Evolutionary conservation across 2,888 invertebrate genomes (phyloP).

Genomic region (Odontothrips loti): DNA sequence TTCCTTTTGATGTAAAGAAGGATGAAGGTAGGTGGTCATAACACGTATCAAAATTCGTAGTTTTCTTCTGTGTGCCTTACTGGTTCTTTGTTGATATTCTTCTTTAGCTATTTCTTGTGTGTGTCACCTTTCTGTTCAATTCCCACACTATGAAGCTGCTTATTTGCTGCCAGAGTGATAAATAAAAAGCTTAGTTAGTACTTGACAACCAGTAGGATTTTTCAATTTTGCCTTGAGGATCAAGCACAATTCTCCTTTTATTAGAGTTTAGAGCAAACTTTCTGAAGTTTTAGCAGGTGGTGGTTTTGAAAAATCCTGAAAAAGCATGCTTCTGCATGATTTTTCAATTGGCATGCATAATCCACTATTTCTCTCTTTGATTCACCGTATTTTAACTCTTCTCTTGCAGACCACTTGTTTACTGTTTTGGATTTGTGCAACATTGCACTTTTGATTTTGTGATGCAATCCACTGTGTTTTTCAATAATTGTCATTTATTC

Average conservation of each 20-base stretch:
- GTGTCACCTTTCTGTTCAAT: slow-evolving; percentile 33
- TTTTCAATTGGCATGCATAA: background rate
- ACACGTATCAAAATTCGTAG: slow-evolving; percentile 25
- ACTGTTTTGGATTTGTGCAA: background rate
- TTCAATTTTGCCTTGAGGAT: too few species aligned
- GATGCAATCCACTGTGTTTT: background rate
- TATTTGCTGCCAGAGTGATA: background rate
- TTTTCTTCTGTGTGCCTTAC: slow-evolving; percentile 29
- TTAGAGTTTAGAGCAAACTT: background rate
- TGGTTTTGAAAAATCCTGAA: background rate
- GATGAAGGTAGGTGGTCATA: slow-evolving; percentile 35
- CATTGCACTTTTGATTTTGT: slow-evolving; percentile 5
- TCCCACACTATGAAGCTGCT: too few species aligned
- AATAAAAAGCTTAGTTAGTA: background rate
- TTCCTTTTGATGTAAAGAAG: slow-evolving; percentile 43
- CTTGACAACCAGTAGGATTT: too few species aligned
- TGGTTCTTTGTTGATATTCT: slow-evolving; percentile 28
- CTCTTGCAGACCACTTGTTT: slow-evolving; percentile 28
- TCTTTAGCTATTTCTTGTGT: slow-evolving; percentile 28
- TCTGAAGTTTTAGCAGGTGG: background rate
- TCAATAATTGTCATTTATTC: background rate
- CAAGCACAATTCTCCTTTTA: background rate
- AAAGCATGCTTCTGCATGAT: slow-evolving; percentile 4
- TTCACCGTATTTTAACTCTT: background rate
- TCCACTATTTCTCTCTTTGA: background rate